A percentile compares a stretch with the other conserved stretches of the same genome.
These are phyloP conservation scores for Sphenopsis melanotis DNA, from an alignment of 2,797 vertebrate species.

Conservation along the genomic window DNA sequence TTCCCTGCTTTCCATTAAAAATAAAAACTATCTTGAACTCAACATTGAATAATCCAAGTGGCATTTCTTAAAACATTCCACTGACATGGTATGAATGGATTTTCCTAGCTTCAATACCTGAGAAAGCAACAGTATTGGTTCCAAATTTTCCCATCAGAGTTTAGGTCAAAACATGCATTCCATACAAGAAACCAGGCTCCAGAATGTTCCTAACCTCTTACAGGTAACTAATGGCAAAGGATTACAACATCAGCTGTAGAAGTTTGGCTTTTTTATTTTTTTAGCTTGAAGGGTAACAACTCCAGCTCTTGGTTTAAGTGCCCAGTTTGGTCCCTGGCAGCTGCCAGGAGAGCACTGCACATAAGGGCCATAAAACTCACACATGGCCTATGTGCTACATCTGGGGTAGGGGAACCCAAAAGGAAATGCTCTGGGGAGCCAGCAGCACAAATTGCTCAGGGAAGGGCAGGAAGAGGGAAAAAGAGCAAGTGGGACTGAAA, in stretches of 20 bases:
- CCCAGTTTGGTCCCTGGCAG: neutral
- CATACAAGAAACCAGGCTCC: neutral
- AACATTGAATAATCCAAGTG: neutral
- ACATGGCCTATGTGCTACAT: rapidly evolving
- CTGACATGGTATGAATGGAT: neutral
- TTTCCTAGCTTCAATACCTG: neutral
- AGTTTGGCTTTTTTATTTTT: neutral
- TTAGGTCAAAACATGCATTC: neutral
- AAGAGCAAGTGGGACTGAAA: neutral
- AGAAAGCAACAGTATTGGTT: neutral
- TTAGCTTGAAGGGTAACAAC: neutral
- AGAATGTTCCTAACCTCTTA: neutral
- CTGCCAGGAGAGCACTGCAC: neutral
- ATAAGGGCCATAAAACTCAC: neutral
- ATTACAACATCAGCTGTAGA: neutral
- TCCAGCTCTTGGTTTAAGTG: neutral
- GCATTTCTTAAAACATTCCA: neutral
- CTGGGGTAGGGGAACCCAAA: neutral
- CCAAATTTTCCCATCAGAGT: neutral
- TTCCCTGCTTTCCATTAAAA: neutral
- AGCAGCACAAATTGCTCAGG: neutral
- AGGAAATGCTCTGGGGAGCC: neutral
- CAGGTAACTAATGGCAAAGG: neutral
- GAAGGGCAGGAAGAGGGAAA: rapidly evolving
- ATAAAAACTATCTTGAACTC: neutral